Base-by-base conservation (phyloP, 2,113 vertebrate species). In the Acrocephalus kingi region DNA sequence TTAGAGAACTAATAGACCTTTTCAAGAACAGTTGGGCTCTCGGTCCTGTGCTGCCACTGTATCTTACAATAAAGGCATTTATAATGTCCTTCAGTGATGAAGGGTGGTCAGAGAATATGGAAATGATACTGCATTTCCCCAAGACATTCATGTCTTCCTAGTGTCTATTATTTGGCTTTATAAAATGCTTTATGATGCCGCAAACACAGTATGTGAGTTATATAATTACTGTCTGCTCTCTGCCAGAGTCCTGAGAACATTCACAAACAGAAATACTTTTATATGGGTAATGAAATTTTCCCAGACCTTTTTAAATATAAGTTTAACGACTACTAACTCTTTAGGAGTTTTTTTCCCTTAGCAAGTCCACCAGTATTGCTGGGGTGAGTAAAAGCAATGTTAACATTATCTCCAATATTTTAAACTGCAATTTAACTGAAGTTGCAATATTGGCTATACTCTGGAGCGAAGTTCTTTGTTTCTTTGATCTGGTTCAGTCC, bases 161-260 rank as follows among this genome's bases (percentile, higher is more conserved):
- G 10, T 74, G 8, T 67, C 49, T 78, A 75, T 25, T 72, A 4
- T 84, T 90, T 87, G 58, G 49, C 83, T 93, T 94, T 93, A 46
- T 74, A 61, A 93, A 96, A 87, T 62, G 23, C 33, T 92, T 95
- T 64, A 67, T 81, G 73, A 62, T 92, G 86, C 41, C 13, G 41
- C 79, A 90, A 93, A 87, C 39, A 41, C 23, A 33, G 31, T 54
- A 18, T 74, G 54, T 69, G 52, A 54, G 13, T 78, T 95, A 46
- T 28, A 31, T 67, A 75, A 89, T 75, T 86, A 62, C 59, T 82
- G 8, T 87, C 83, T 90, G 30, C 33, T 86, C 59, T 84, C 72
- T 88, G 83, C n/a, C 66, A 84, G 39, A 45, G 56, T 81, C 41
- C 48, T 68, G 48, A 86, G 66, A 89, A 84, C 16, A 46, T 22